Evolutionary conservation across 2,888 invertebrate genomes (phyloP).

Genomic region (Chrysolina oricalcia): DNA sequence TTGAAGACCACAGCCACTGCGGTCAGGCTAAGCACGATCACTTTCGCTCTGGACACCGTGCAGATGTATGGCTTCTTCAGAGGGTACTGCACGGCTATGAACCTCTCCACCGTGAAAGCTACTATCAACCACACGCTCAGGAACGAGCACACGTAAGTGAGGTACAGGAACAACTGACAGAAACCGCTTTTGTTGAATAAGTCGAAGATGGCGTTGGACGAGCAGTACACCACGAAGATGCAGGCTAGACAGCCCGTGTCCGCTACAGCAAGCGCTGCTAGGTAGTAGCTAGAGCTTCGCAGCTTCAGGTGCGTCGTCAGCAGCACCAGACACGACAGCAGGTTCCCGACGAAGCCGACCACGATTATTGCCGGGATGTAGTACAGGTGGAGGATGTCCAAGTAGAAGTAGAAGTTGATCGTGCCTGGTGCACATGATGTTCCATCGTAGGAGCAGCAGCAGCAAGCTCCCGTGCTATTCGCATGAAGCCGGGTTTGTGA

Average conservation of each 20-base stretch:
- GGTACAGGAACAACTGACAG: slow-evolving; percentile 71
- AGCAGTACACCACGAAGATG: slow-evolving; percentile 74
- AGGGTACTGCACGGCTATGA: slow-evolving; percentile 80
- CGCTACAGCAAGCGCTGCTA: slow-evolving; percentile 77
- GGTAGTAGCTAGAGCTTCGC: slow-evolving; percentile 78
- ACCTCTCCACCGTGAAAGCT: slow-evolving; percentile 81
- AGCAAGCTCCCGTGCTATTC: slow-evolving; percentile 27
- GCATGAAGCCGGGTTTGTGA: not conserved
- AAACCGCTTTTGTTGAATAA: slow-evolving; percentile 75
- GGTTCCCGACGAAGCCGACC: slow-evolving; percentile 77
- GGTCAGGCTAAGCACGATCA: slow-evolving; percentile 72
- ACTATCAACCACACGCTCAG: slow-evolving; percentile 82
- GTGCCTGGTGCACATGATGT: slow-evolving; percentile 27
- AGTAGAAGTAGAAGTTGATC: slow-evolving; percentile 52
- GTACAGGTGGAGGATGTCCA: slow-evolving; percentile 74
- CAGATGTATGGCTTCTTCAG: slow-evolving; percentile 76
- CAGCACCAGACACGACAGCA: slow-evolving; percentile 77
- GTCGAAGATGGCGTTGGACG: slow-evolving; percentile 71
- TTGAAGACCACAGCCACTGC: slow-evolving; percentile 64
- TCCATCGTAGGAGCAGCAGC: slow-evolving; percentile 31
- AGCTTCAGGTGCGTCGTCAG: slow-evolving; percentile 76
- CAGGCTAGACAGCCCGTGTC: slow-evolving; percentile 77
- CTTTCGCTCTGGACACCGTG: slow-evolving; percentile 76
- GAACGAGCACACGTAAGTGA: slow-evolving; percentile 74
- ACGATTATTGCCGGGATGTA: slow-evolving; percentile 77